A percentile compares a stretch with the other conserved stretches of the same genome.
Evolutionary conservation across 2,888 invertebrate genomes (phyloP).

Genomic region (Germaria angustata): DNA sequence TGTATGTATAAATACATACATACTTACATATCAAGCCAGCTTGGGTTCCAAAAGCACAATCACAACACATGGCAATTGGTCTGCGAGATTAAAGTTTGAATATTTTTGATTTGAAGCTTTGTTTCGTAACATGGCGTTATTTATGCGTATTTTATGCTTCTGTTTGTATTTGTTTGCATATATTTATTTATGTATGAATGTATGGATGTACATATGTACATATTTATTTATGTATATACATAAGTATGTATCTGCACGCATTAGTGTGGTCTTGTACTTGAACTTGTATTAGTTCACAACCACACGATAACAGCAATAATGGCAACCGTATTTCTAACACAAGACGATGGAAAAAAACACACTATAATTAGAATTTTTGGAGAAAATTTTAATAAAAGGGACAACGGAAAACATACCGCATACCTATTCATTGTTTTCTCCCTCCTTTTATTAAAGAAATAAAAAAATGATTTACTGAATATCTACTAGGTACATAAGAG

Average conservation of each 20-base stretch:
- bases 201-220: too few species aligned
- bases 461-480: slow-evolving; percentile 12
- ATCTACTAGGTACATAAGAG: not conserved
- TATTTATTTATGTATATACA: too few species aligned
- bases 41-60: too few species aligned
- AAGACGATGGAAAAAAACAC: not conserved
- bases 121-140: slow-evolving; percentile 41
- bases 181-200: not conserved
- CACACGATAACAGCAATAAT: slow-evolving; percentile 11
- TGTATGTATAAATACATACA: too few species aligned
- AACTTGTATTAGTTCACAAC: slow-evolving; percentile 50
- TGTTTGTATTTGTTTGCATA: not conserved
- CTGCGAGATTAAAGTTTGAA: not conserved
- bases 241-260: not conserved
- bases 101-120: slow-evolving; percentile 14
- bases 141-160: slow-evolving; percentile 50
- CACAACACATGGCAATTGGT: not conserved
- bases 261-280: slow-evolving; percentile 39
- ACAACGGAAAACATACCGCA: slow-evolving; percentile 4
- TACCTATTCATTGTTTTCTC: not conserved
- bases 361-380: slow-evolving; percentile 45
- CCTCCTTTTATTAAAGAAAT: slow-evolving; percentile 39
- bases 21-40: too few species aligned
- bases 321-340: slow-evolving; percentile 26
- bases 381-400: slow-evolving; percentile 13